Percentiles rank a stretch among this genome's conserved stretches.
These are phyloP conservation scores for Venustoraphidia nigricollis DNA, from an alignment of 2,888 invertebrate genomes.

Conservation along the genomic window DNA sequence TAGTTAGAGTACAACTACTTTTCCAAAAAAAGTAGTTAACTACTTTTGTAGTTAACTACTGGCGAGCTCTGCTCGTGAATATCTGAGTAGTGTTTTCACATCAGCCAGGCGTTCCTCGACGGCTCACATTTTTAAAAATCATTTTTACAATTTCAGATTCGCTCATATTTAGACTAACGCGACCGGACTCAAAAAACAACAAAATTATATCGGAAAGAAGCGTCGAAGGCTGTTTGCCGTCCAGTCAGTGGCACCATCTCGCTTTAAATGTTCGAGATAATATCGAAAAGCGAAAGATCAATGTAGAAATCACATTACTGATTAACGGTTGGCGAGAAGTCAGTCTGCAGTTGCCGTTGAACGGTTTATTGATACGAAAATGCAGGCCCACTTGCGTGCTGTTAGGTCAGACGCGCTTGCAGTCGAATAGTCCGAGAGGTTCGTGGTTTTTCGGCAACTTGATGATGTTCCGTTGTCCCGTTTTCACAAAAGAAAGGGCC, in stretches of 20 bases:
- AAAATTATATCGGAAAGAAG: slow-evolving; percentile 35
- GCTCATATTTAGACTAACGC: slow-evolving; percentile 32
- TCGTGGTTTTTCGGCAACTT: slow-evolving; percentile 37
- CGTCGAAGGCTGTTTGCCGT: slow-evolving; percentile 28
- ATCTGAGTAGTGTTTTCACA: too few species aligned
- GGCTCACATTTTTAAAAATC: too few species aligned
- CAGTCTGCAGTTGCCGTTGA: slow-evolving; percentile 37
- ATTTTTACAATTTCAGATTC: slow-evolving; percentile 23
- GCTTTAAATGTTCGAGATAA: slow-evolving; percentile 41
- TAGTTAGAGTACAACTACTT: too few species aligned
- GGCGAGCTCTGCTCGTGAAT: too few species aligned
- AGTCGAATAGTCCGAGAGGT: slow-evolving; percentile 15
- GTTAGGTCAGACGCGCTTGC: slow-evolving; percentile 31
- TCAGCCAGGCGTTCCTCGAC: too few species aligned
- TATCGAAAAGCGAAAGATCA: slow-evolving; percentile 36
- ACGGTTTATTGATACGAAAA: slow-evolving; percentile 42
- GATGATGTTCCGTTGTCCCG: slow-evolving; percentile 39
- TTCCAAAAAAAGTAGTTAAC: too few species aligned
- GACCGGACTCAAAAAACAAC: slow-evolving; percentile 33
- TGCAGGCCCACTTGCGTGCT: slow-evolving; percentile 37
- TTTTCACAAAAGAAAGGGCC: slow-evolving; percentile 33
- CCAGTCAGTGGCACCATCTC: slow-evolving; percentile 38
- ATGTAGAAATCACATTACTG: slow-evolving; percentile 40
- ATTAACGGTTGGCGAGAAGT: slow-evolving; percentile 42
- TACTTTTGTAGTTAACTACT: too few species aligned